Evolutionary conservation across 2,888 invertebrate genomes (phyloP), one percentile per base, ranked within the genome.

Genomic region (Dyspetes luteomarginatus): DNA sequence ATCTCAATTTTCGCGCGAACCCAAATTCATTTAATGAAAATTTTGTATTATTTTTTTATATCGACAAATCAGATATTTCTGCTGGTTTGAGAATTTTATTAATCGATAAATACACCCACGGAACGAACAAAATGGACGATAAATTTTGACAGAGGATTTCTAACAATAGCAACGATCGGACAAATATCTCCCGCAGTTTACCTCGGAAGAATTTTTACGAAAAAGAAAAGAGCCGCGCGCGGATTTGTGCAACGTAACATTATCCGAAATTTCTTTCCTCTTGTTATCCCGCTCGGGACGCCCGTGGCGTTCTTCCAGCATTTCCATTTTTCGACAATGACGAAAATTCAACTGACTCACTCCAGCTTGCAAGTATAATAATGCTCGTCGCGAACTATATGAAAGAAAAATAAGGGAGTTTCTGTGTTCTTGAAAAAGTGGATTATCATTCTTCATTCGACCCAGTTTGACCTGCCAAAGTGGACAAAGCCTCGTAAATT

Each of bases 321-420:
- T 87, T 87, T 88, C 86, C 85, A 87, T 88, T 88, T 69, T 87
- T 85, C 85, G 87, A 89, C 88, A 88, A 88, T 87, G 85, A 85
- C 84, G 86, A 88, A 90, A 91, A 90, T 83, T 88, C 45, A 89
- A 78, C 90, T 86, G 81, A 90, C 83, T 91, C 91, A 91, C 88
- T 89, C 89, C 87, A 90, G 85, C 90, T 91, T 90, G 90, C 91
- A 90, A 88, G 85, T 91, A 89, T 90, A 12, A 7, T 87, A 84
- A 82, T n/a, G n/a, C 80, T 83, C 64, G 26, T 55, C 55, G 48
- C 36, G 77, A 72, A 64, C 56, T 3, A 56, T 75, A 67, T 58
- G 64, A 65, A 68, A 68, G n/a, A n/a, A 52, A 58, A 56, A 56
- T 72, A 56, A 64, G 68, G 15, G 64, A 26, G 56, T 78, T 81